Base-by-base conservation (phyloP, 2,797 vertebrate genomes). In the Poeciliopsis gracilis region DNA sequence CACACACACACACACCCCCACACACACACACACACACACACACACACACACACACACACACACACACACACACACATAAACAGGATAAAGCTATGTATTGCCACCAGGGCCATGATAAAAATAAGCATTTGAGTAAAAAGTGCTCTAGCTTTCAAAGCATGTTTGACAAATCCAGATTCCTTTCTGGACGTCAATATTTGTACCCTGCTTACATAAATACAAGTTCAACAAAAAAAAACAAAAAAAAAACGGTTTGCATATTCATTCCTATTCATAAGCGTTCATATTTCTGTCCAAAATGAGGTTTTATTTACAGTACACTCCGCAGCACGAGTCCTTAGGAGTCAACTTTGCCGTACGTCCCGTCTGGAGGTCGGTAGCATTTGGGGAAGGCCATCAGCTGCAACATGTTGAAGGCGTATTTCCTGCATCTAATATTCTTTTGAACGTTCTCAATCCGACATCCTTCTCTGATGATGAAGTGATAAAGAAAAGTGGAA, bases 361-460 rank as follows among this genome's bases (percentile, higher is more conserved):
- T 99, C 78, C 98, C 98, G 83, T 99, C 98, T 10, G 98, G 98
- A 87, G 98, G 98, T 90, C 98, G 94, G 96, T 99, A 99, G 96
- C 93, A 96, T 96, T 98, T 99, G 90, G 98, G 98, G 92, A 99
- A 99, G 92, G 97, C 97, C 97, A 99, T 97, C 96, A 99, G 97
- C 93, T 99, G 98, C 90, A 99, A 95, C 94, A 97, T 95, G 97
- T 99, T 99, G 97, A 99, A 99, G 94, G 98, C 98, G 94, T 99
- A 99, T 91, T 99, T 99, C 94, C 98, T 97, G 97, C 98, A 97
- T 94, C 95, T 97, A 95, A 99, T 96, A 95, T 99, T 99, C 97
- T 99, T 99, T 96, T 98, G 96, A 88, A 98, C 98, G 94, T 99
- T 99, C 92, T 99, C 98, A 97, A 99, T 99, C 94, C 98, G 98